Evolutionary conservation across 1,140 invertebrate species (phyloP), one percentile per base, ranked within the genome.

Genomic region (Teleopsis dalmanni): DNA sequence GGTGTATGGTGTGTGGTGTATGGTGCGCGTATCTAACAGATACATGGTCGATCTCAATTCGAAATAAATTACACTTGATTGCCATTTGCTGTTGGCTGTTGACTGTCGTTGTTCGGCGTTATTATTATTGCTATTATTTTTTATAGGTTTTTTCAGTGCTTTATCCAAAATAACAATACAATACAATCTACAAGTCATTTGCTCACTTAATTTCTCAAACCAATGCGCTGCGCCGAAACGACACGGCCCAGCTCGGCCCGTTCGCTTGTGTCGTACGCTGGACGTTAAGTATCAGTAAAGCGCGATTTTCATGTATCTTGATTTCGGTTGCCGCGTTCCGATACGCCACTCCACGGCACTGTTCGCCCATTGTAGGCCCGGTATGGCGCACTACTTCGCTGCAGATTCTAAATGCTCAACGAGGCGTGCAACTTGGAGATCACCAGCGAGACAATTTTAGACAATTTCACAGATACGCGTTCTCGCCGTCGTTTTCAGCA

Each of bases 11-110:
- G n/a, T n/a, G n/a, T n/a, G n/a, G n/a, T n/a, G n/a, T n/a, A n/a
- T n/a, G n/a, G 40, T 25, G 19, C 23, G 11, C 18, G 18, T 50
- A 50, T 50, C 48, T 45, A 50, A 50, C 40, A 35, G 48, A 50
- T 50, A 50, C 48, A 50, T 45, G 48, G 48, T 31, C 42, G 48
- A 50, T 50, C 42, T 50, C 42, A 66, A 66, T 66, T 60, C 59
- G 59, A 66, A 66, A 66, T 66, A 66, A 66, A 66, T 66, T 66
- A 66, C 56, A 64, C 57, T 66, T 66, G 63, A 66, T 66, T 66
- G 62, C 63, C 60, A 44, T 55, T 51, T 57, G 40, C 47, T 54
- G 50, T n/a, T n/a, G n/a, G n/a, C 51, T 54, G 57, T 56, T 56
- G 44, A 14, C 27, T 37, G 36, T 48, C 23, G 14, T 48, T 31